Evolutionary conservation across 2,888 invertebrate genomes (phyloP).

Genomic region (Epistrophe eligans): DNA sequence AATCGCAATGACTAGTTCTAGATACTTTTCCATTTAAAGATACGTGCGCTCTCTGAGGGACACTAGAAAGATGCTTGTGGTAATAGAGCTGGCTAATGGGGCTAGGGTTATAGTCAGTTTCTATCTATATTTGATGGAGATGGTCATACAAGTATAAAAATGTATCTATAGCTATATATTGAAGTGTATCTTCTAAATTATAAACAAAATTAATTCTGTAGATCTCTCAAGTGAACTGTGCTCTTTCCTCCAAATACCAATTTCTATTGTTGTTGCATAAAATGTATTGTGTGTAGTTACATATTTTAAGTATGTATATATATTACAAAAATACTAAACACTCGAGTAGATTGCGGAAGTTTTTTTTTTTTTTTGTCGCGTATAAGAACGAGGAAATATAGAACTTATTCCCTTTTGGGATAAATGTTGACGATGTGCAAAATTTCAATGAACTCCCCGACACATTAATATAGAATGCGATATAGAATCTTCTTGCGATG

Average conservation of each 20-base stretch:
- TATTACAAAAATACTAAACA: neutral
- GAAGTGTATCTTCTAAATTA: conserved; percentile 23
- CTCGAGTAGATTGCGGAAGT: conserved; percentile 23
- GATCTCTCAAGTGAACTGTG: conserved; percentile 37
- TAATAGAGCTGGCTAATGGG: neutral
- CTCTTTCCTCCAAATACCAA: conserved; percentile 23
- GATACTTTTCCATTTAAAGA: conserved; percentile 73
- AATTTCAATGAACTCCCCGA: conserved; percentile 19
- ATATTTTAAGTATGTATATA: neutral
- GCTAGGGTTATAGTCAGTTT: neutral
- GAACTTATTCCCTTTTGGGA: conserved; percentile 14
- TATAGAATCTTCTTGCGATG: conserved; percentile 29
- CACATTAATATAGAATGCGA: conserved; percentile 20
- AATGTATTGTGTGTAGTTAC: neutral
- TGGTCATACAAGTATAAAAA: neutral
- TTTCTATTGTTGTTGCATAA: neutral
- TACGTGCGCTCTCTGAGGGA: conserved; percentile 46
- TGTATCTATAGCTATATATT: neutral
- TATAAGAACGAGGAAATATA: neutral
- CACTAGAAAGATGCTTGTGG: conserved; percentile 1
- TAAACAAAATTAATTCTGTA: conserved; percentile 6
- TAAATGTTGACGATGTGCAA: conserved; percentile 5
- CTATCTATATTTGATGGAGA: neutral
- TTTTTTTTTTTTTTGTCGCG: neutral
- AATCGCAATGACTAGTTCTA: conserved; percentile 58